Evolutionary conservation across 2,797 vertebrate genomes (phyloP).

Genomic region (Tinamus major): DNA sequence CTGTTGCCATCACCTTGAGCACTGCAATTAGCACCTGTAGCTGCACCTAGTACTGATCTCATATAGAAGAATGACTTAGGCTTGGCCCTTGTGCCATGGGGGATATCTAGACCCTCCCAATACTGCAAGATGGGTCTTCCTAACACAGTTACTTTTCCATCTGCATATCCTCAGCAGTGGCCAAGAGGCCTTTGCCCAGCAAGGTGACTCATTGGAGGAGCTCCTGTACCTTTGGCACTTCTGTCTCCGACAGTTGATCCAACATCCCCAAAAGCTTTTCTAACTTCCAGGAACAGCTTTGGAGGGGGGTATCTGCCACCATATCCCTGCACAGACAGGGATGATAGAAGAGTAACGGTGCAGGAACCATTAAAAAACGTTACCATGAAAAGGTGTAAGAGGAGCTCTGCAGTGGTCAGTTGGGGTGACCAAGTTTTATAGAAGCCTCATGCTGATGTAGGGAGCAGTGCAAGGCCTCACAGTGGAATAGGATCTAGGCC

Average conservation of each 20-base stretch:
- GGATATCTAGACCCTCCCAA: background rate
- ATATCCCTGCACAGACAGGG: background rate
- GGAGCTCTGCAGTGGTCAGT: background rate
- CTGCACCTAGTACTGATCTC: rapidly evolving
- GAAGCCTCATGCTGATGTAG: background rate
- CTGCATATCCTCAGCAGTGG: background rate
- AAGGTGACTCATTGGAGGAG: background rate
- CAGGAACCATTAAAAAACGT: background rate
- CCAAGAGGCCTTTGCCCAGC: background rate
- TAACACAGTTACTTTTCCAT: background rate
- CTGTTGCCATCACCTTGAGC: background rate
- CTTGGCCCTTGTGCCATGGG: rapidly evolving
- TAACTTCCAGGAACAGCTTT: background rate
- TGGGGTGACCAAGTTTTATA: no score
- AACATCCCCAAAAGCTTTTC: background rate
- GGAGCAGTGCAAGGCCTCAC: background rate
- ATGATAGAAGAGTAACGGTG: background rate
- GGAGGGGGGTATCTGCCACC: background rate
- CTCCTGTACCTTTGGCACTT: background rate
- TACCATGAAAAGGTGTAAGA: background rate
- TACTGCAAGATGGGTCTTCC: background rate
- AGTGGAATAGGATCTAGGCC: background rate
- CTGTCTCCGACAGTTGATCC: background rate
- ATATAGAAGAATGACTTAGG: rapidly evolving
- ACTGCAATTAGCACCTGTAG: rapidly evolving